phyloP scores from a whole-genome alignment of 2,888 invertebrate species.

The Ochlodes sylvanus region DNA sequence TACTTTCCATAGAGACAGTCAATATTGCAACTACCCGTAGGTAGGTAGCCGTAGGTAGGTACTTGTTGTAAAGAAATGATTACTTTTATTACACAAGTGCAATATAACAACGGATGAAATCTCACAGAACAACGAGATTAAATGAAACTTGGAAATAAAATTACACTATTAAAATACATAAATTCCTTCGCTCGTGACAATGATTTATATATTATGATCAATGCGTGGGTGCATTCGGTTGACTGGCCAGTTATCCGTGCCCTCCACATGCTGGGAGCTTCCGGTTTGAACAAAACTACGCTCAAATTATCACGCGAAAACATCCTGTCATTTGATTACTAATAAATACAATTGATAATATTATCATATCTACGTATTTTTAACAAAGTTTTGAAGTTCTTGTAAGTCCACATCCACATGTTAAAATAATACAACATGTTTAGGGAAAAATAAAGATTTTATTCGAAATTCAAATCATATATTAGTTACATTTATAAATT shows the following conservation, averaged over 20 bases:
- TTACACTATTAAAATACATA: no score
- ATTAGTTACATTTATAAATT: slow-evolving; percentile 17
- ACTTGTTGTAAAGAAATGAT: no score
- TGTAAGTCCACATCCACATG: not conserved
- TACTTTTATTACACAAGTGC: no score
- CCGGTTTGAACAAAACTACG: slow-evolving; percentile 57
- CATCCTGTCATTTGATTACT: slow-evolving; percentile 67
- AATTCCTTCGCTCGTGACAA: slow-evolving; percentile 44
- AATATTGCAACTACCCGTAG: no score
- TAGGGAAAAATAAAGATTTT: slow-evolving; percentile 28
- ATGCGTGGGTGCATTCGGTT: slow-evolving; percentile 59
- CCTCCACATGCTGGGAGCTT: slow-evolving; percentile 60
- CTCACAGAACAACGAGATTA: no score
- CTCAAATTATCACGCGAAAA: slow-evolving; percentile 58
- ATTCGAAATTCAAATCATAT: slow-evolving; percentile 25
- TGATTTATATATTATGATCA: slow-evolving; percentile 37
- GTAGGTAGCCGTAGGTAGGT: no score
- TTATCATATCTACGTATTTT: slow-evolving; percentile 1
- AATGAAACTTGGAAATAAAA: no score
- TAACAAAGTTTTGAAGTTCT: slow-evolving; percentile 1
- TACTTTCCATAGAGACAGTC: no score
- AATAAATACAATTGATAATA: slow-evolving; percentile 11
- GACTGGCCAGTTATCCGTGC: slow-evolving; percentile 73
- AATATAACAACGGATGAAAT: no score
- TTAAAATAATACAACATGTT: slow-evolving; percentile 12